A percentile compares a stretch with the other conserved stretches of the same genome.
phyloP scores from a whole-genome alignment of 2,797 vertebrate genomes.

The Thripadectes ignobilis region DNA sequence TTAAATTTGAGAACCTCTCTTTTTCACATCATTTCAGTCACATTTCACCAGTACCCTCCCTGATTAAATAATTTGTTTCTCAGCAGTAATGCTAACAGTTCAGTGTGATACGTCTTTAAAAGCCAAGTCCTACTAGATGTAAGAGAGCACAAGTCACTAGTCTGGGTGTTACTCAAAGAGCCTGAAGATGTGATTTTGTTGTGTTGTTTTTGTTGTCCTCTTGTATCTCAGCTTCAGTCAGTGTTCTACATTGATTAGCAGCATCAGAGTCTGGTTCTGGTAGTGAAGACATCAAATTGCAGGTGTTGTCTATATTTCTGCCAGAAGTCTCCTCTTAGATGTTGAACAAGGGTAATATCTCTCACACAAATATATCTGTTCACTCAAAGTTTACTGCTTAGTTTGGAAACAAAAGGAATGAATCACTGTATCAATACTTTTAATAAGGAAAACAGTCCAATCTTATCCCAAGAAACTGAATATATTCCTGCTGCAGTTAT shows the following conservation, averaged over 20 bases:
- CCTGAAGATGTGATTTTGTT: background rate
- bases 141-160: background rate
- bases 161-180: background rate
- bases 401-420: background rate
- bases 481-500: background rate
- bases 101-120: background rate
- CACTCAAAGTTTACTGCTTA: background rate
- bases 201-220: background rate
- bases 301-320: background rate
- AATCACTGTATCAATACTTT: background rate
- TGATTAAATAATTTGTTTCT: background rate
- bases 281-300: background rate
- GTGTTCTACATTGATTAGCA: background rate
- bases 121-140: background rate
- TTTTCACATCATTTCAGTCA: background rate
- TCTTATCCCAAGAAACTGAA: background rate
- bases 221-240: background rate
- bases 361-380: background rate
- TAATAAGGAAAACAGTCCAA: background rate
- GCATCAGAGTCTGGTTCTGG: background rate
- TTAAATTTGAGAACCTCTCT: background rate
- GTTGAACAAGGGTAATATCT: background rate
- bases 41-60: background rate
- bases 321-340: background rate
- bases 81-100: background rate